A percentile compares a stretch with the other conserved stretches of the same genome.
Evolutionary conservation across 2,113 vertebrate species (phyloP).

Genomic region (Ammodramus savannarum): DNA sequence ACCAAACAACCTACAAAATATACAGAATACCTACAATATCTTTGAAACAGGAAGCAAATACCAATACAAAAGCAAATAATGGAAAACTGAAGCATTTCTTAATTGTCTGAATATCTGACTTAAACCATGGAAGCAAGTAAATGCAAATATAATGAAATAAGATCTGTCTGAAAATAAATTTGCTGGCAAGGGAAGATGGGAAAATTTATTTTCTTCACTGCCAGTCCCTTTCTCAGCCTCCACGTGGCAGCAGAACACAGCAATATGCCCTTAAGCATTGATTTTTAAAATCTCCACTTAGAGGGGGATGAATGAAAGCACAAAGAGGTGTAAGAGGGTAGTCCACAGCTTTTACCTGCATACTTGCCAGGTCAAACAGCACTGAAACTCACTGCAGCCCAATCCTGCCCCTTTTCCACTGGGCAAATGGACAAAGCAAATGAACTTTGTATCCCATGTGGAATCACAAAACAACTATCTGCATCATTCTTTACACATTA

Average conservation of each 20-base stretch:
- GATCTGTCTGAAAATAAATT: neutral
- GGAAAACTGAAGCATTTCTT: neutral
- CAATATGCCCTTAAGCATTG: neutral
- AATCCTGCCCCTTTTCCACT: neutral
- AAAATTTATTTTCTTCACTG: neutral
- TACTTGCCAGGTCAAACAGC: neutral
- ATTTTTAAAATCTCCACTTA: neutral
- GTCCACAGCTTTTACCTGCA: neutral
- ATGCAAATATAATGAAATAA: neutral
- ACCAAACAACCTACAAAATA: neutral
- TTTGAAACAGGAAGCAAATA: neutral
- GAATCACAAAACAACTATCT: neutral
- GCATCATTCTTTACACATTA: neutral
- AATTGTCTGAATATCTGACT: neutral
- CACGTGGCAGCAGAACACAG: slow-evolving; percentile 28
- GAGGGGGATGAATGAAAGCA: neutral
- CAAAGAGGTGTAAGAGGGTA: neutral
- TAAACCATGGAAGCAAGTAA: neutral
- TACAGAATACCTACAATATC: neutral
- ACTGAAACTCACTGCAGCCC: neutral
- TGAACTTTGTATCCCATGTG: slow-evolving; percentile 17
- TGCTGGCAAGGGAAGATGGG: neutral
- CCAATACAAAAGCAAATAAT: neutral
- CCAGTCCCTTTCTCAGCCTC: neutral
- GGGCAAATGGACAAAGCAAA: slow-evolving; percentile 17